Evolutionary conservation across 2,888 invertebrate genomes (phyloP).

Genomic region (Cremastinae sp.): DNA sequence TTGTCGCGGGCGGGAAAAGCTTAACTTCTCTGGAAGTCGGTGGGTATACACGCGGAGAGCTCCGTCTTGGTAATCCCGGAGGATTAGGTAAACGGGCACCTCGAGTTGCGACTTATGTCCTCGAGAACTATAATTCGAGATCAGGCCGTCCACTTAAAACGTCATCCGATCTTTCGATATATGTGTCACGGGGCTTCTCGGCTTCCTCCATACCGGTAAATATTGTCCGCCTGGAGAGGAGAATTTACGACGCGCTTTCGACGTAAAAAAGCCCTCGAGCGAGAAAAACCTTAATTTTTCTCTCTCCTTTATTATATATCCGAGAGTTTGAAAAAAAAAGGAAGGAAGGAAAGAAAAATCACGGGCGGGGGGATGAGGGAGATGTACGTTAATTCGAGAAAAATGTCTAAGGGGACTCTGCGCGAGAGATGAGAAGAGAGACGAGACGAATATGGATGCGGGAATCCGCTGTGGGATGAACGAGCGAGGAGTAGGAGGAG

Average conservation of each 20-base stretch:
- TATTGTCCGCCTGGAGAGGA: neutral
- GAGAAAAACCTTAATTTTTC: too few species aligned
- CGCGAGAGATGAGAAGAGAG: slow-evolving; percentile 1
- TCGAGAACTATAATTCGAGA: slow-evolving; percentile 64
- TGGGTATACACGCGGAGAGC: neutral
- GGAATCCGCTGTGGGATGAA: slow-evolving; percentile 37
- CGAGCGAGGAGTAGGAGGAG: slow-evolving; percentile 2
- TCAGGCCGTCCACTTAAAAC: slow-evolving; percentile 59
- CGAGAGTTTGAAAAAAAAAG: neutral
- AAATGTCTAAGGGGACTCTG: too few species aligned
- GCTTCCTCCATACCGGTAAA: neutral
- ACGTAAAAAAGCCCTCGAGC: neutral
- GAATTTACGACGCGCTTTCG: neutral
- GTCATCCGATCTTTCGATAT: slow-evolving; percentile 51
- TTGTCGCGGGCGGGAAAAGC: neutral
- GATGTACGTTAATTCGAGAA: neutral
- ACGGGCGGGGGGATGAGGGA: too few species aligned
- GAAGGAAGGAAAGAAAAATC: too few species aligned
- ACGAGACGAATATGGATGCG: slow-evolving; percentile 12
- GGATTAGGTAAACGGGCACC: slow-evolving; percentile 62
- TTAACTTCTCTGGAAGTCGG: slow-evolving; percentile 4
- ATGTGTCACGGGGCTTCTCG: neutral
- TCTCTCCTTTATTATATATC: neutral
- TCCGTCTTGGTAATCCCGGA: slow-evolving; percentile 46
- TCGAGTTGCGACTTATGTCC: slow-evolving; percentile 56